A percentile compares a stretch with the other conserved stretches of the same genome.
These are phyloP conservation scores for Lasioglossum zephyrum DNA, from an alignment of 2,888 invertebrate species.

Conservation along the genomic window DNA sequence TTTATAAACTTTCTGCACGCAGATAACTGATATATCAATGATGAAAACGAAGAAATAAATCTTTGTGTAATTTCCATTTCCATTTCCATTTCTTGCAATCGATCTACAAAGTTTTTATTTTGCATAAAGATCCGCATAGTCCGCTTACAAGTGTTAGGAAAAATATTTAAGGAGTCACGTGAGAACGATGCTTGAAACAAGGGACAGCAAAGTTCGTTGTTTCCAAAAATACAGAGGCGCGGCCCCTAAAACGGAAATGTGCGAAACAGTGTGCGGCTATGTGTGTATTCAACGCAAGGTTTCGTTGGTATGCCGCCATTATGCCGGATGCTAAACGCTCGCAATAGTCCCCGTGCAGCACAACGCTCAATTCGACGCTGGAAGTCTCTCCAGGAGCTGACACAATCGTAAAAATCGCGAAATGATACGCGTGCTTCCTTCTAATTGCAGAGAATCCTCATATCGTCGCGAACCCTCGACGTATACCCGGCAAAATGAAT, in stretches of 20 bases:
- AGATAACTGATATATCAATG: neutral
- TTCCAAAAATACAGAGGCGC: constrained; percentile 46
- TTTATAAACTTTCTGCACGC: too few species aligned
- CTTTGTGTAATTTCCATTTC: neutral
- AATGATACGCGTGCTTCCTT: constrained; percentile 19
- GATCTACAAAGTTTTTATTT: neutral
- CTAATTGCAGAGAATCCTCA: constrained; percentile 50
- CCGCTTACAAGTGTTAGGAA: neutral
- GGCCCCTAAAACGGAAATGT: constrained; percentile 50
- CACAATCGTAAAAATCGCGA: constrained; percentile 48
- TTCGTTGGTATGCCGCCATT: constrained; percentile 44
- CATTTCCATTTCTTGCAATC: too few species aligned
- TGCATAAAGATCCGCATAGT: neutral
- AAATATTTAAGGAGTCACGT: neutral
- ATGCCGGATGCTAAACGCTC: constrained; percentile 61
- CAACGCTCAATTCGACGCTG: constrained; percentile 23
- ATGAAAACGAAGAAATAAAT: neutral
- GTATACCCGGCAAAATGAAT: constrained; percentile 8
- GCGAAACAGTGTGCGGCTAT: constrained; percentile 27
- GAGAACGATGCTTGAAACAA: constrained; percentile 8
- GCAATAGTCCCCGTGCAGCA: constrained; percentile 32
- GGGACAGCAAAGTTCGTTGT: constrained; percentile 52
- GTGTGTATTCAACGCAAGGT: constrained; percentile 18
- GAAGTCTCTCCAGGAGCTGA: constrained; percentile 36
- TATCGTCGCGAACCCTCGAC: neutral